Base-by-base conservation (phyloP, 37 sponge, comb jelly and placozoan species). In the Tethya wilhelma region DNA sequence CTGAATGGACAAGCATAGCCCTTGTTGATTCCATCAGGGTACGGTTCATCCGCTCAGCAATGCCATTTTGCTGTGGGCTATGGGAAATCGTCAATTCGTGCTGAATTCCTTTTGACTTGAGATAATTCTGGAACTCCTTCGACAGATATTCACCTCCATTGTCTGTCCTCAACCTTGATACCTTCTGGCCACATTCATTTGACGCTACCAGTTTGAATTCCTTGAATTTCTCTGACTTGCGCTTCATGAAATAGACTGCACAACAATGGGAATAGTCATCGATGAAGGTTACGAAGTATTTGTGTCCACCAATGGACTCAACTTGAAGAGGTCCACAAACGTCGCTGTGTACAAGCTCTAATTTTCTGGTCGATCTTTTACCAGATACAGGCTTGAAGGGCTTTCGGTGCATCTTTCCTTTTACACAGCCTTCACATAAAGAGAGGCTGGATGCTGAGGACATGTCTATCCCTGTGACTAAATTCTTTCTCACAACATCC, bases 1-100 rank as follows among this genome's bases (percentile, higher is more conserved):
- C 78, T 38, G 89, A 64, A 77, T 88, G 89, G 33, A 73, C 34
- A 32, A 87, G 26, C 88, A 87, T 87, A n/a, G 76, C 43, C 43
- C 70, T 34, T 19, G 76, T 81, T 74, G 81, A 74, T 45, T 87
- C 88, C 76, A 74, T 37, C 23, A 80, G 60, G 29, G 87, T 85
- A 58, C 79, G 37, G 38, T 79, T 79, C 74, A 86, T 65, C 32
- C 86, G 53, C 58, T 78, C 72, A 3, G 86, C 86, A 40, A 85
- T 73, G 44, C 78, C 79, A 38, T 85, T 85, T 58, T 85, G 86
- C 55, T 85, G 64, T 17, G 79, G 86, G 34, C 65, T 57, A 58
- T 85, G 26, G 23, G 76, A 69, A 22, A 80, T 62, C 36, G 80
- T 87, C 43, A 79, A n/a, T 57, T 79, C 81, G 36, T 80, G 75